These are phyloP conservation scores for Nebria brevicollis DNA, from an alignment of 2,888 invertebrate species.

Conservation along the genomic window DNA sequence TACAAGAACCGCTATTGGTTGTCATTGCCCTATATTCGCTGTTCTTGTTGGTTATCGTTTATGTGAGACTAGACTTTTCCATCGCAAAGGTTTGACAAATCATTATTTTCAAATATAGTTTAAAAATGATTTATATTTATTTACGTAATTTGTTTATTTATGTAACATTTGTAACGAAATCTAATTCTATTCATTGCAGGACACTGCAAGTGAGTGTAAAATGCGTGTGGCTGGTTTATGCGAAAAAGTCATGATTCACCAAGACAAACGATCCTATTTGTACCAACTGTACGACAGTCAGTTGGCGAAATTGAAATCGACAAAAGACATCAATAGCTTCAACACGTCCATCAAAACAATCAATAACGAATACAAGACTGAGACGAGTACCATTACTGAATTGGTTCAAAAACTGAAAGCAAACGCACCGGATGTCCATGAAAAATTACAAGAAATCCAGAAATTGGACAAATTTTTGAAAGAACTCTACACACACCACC, in stretches of 20 bases:
- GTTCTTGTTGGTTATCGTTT: constrained; percentile 91
- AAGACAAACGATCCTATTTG: constrained; percentile 37
- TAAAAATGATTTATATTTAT: too few relatives aligned
- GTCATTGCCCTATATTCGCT: constrained; percentile 88
- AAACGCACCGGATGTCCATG: constrained; percentile 34
- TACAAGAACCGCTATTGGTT: constrained; percentile 93
- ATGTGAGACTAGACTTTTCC: constrained; percentile 95
- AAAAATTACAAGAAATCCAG: constrained; percentile 36
- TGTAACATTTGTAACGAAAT: background rate
- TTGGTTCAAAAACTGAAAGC: constrained; percentile 31
- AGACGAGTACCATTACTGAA: constrained; percentile 34
- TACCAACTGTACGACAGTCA: constrained; percentile 39
- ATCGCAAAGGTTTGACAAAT: constrained; percentile 27
- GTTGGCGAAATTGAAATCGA: constrained; percentile 29
- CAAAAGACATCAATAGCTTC: constrained; percentile 40
- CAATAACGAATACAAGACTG: constrained; percentile 40
- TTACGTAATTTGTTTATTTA: too few relatives aligned
- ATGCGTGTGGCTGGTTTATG: constrained; percentile 38
- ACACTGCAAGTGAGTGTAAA: constrained; percentile 25
- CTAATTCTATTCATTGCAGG: background rate
- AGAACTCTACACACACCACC: constrained; percentile 37
- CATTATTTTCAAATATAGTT: background rate
- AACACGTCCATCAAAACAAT: constrained; percentile 37
- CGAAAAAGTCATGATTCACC: constrained; percentile 37
- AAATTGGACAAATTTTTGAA: constrained; percentile 34